Percentiles rank a stretch among this genome's conserved stretches.
Conservation (phyloP, 2,797 vertebrate genomes). For the Aphelocoma californica region DNA sequence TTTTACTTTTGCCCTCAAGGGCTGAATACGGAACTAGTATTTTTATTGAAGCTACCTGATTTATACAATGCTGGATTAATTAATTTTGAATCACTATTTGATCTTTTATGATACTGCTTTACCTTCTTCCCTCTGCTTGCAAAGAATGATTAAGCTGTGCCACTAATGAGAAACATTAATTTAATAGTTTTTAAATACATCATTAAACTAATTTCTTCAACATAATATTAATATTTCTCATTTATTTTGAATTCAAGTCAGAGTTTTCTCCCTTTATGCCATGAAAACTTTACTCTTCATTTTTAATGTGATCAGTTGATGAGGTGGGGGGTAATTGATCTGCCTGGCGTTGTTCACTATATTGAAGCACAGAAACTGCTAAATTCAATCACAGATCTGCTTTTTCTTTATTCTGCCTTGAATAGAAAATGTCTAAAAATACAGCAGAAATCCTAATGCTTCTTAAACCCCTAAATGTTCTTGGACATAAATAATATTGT, state of each 20-base stretch:
- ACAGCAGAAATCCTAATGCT: not conserved
- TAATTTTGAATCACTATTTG: conserved; percentile 68
- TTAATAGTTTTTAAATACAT: conserved; percentile 65
- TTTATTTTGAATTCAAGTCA: conserved; percentile 47
- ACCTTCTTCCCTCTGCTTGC: conserved; percentile 28
- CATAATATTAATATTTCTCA: conserved; percentile 53
- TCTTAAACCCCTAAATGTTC: not conserved
- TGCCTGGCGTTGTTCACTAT: not conserved
- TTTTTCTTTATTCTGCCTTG: not conserved
- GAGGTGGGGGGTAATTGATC: not conserved
- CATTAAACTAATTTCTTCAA: conserved; percentile 60
- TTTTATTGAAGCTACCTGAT: conserved; percentile 56
- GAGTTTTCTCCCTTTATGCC: not conserved
- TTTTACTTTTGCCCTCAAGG: conserved; percentile 43
- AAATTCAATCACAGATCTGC: not conserved
- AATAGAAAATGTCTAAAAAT: not conserved
- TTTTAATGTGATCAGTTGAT: not conserved
- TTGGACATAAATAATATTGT: not conserved
- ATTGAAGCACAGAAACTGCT: not conserved
- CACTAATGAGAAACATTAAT: conserved; percentile 66
- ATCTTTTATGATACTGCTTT: conserved; percentile 61
- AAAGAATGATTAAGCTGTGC: conserved; percentile 38
- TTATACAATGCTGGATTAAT: conserved; percentile 63
- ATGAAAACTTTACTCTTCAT: not conserved
- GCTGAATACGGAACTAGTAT: not conserved